Conservation (phyloP, 1,140 invertebrate genomes). For the Drosophila persimilis region DNA sequence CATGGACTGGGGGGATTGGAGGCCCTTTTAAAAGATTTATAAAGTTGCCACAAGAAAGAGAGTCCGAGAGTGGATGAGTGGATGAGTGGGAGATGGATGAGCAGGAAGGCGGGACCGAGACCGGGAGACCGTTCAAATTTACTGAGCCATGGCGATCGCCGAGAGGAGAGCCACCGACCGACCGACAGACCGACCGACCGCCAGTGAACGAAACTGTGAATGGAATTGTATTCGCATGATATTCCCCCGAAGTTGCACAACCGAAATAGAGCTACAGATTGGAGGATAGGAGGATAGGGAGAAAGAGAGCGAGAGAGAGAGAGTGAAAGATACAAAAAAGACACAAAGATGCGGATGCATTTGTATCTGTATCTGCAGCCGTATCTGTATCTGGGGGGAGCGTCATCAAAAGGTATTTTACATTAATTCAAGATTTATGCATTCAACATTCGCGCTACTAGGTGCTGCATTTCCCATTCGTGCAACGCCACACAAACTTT, state of each 20-base stretch:
- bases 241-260: slow-evolving; percentile 66
- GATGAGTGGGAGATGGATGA: not conserved
- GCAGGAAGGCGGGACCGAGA: not conserved
- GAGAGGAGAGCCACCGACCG: slow-evolving; percentile 2
- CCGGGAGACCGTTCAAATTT: slow-evolving; percentile 55
- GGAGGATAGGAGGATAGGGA: not conserved
- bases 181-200: not conserved
- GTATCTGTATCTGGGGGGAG: slow-evolving; percentile 29
- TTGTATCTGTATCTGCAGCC: slow-evolving; percentile 12
- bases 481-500: slow-evolving; percentile 57
- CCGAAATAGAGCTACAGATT: slow-evolving; percentile 52
- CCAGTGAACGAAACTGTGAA: slow-evolving; percentile 73
- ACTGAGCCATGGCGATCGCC: slow-evolving; percentile 77
- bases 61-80: not conserved
- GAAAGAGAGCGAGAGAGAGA: slow-evolving; percentile 1
- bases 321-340: slow-evolving; percentile 11
- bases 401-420: slow-evolving; percentile 81
- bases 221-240: slow-evolving; percentile 73
- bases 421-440: slow-evolving; percentile 83
- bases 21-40: slow-evolving; percentile 75
- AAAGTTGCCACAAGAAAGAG: slow-evolving; percentile 58
- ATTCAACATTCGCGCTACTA: slow-evolving; percentile 70
- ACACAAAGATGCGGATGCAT: slow-evolving; percentile 44
- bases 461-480: slow-evolving; percentile 75
- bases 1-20: slow-evolving; percentile 10